Conservation (phyloP, 1,140 invertebrate species). For the Drosophila santomea region DNA sequence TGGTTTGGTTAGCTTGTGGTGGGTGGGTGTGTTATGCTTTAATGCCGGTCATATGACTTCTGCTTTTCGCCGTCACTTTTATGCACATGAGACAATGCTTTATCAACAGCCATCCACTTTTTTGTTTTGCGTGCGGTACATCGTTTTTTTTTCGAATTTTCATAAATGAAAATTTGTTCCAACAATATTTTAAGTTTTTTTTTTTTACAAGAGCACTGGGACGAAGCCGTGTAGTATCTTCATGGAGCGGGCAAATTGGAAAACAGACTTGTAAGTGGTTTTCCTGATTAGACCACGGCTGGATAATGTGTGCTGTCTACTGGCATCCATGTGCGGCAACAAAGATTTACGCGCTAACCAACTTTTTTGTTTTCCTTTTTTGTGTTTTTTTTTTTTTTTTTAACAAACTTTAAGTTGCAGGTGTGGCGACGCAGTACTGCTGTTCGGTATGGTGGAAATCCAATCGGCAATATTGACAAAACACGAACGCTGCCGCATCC, state of each 20-base stretch:
- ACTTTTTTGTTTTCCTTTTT: conserved; percentile 1
- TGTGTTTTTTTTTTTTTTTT: neutral
- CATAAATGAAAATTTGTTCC: conserved; percentile 74
- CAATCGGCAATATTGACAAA: conserved; percentile 14
- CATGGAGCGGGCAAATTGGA: conserved; percentile 7
- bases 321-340: conserved; percentile 28
- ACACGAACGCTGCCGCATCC: neutral
- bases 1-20: neutral
- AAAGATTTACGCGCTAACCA: conserved; percentile 55
- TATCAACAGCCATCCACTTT: conserved; percentile 44
- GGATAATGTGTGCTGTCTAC: conserved; percentile 21
- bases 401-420: conserved; percentile 13
- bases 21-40: conserved; percentile 15
- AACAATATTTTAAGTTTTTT: conserved; percentile 66
- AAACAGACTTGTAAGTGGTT: conserved; percentile 71
- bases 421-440: conserved; percentile 1
- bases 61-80: conserved; percentile 45
- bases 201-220: conserved; percentile 50
- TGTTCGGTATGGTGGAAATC: neutral
- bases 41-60: conserved; percentile 64
- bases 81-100: conserved; percentile 79
- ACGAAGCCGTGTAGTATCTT: neutral
- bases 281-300: conserved; percentile 70
- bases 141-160: conserved; percentile 32
- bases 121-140: neutral